Conservation (phyloP, 1,140 invertebrate genomes). For the Drosophila kanapiae region DNA sequence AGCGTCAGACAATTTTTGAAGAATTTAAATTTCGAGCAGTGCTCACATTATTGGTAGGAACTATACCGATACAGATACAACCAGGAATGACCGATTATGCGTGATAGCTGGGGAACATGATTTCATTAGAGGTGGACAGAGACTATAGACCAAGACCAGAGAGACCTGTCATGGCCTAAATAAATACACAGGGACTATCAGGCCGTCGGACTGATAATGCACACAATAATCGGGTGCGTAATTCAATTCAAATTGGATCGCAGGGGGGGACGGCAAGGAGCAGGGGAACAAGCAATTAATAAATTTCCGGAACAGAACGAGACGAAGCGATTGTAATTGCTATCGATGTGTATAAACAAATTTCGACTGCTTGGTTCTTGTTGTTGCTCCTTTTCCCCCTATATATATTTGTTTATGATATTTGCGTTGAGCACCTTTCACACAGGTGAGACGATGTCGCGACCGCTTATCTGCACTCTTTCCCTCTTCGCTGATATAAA, state of each 20-base stretch:
- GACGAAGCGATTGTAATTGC: constrained; percentile 44
- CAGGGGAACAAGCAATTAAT: constrained; percentile 47
- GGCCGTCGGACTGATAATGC: constrained; percentile 36
- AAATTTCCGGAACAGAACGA: constrained; percentile 39
- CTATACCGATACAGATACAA: neutral
- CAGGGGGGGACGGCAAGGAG: neutral
- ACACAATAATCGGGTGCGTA: constrained; percentile 52
- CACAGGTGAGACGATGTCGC: constrained; percentile 37
- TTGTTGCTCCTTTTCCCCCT: constrained; percentile 15
- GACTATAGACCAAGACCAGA: neutral
- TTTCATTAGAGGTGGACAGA: constrained; percentile 35
- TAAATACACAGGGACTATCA: constrained; percentile 26
- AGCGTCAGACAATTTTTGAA: neutral
- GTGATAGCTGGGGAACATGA: constrained; percentile 10
- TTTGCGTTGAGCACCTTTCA: constrained; percentile 40
- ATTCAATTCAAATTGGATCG: constrained; percentile 52
- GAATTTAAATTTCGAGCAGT: constrained; percentile 37
- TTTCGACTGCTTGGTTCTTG: constrained; percentile 14
- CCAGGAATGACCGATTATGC: constrained; percentile 35
- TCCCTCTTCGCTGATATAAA: constrained; percentile 40
- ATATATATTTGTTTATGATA: constrained; percentile 49
- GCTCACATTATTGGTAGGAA: neutral
- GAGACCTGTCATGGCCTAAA: constrained; percentile 48
- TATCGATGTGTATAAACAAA: constrained; percentile 52
- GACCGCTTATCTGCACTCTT: constrained; percentile 33